phyloP scores from a whole-genome alignment of 1,140 invertebrate species.

The Stegodyphus mimosarum region DNA sequence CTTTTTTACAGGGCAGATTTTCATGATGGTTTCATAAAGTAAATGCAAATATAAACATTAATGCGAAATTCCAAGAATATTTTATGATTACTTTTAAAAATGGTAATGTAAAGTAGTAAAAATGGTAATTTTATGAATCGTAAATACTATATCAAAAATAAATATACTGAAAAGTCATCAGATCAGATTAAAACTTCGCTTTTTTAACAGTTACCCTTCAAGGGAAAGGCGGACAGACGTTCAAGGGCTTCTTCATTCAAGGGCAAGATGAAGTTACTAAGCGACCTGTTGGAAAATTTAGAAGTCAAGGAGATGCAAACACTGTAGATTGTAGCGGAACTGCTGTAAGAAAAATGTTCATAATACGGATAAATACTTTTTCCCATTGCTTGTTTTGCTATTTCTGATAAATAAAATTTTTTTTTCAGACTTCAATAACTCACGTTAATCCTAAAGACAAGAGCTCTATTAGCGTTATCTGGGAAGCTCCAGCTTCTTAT shows the following conservation, averaged over 20 bases:
- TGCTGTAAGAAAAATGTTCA: not conserved
- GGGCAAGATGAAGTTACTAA: slow-evolving; percentile 2
- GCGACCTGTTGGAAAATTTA: slow-evolving; percentile 22
- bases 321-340: slow-evolving; percentile 31
- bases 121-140: not conserved
- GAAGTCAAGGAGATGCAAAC: slow-evolving; percentile 22
- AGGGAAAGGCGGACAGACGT: slow-evolving; percentile 30
- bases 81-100: not conserved
- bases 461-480: slow-evolving; percentile 6
- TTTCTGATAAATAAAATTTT: too few species aligned
- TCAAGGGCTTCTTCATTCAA: slow-evolving; percentile 51
- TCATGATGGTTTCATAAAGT: too few species aligned
- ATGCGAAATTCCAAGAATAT: not conserved
- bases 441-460: slow-evolving; percentile 26
- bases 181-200: not conserved
- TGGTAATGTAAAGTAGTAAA: not conserved
- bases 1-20: too few species aligned
- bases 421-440: slow-evolving; percentile 25
- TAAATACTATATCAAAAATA: not conserved
- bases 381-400: too few species aligned
- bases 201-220: slow-evolving; percentile 29
- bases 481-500: slow-evolving; percentile 34
- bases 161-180: not conserved
- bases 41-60: too few species aligned
- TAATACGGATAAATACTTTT: not conserved